phyloP scores from a whole-genome alignment of 1,140 invertebrate genomes.

The Caenorhabditis latens region DNA sequence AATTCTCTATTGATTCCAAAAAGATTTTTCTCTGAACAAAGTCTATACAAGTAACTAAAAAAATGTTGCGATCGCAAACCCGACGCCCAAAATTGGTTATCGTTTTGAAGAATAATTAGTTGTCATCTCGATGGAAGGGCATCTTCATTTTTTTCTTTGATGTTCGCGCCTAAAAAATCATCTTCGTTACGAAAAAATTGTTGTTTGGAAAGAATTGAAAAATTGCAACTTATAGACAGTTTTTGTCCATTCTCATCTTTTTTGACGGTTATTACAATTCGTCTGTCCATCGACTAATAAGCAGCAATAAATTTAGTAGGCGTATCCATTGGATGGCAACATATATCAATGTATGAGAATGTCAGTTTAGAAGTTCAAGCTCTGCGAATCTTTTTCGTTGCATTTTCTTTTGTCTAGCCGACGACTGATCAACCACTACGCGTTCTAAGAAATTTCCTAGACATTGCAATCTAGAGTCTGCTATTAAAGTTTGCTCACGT shows the following conservation, averaged over 20 bases:
- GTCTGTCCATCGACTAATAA: conserved; percentile 18
- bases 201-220: background rate
- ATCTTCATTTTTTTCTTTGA: conserved; percentile 34
- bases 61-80: background rate
- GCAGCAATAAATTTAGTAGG: conserved; percentile 11
- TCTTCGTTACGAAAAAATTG: background rate
- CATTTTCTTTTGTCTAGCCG: too few species aligned
- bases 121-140: conserved; percentile 22
- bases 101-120: conserved; percentile 38
- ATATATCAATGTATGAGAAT: too few species aligned
- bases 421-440: too few species aligned
- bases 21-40: background rate
- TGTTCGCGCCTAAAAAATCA: conserved; percentile 30
- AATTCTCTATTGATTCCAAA: background rate
- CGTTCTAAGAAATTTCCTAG: too few species aligned
- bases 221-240: conserved; percentile 49
- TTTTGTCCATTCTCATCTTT: background rate
- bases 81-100: background rate
- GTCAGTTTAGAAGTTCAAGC: too few species aligned
- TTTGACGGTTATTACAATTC: background rate
- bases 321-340: too few species aligned
- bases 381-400: too few species aligned
- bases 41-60: background rate
- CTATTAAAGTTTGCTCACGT: too few species aligned
- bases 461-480: too few species aligned